Percentiles rank a stretch among this genome's conserved stretches.
Evolutionary conservation across 2,888 invertebrate species (phyloP).

Genomic region (Parascotia fuliginaria): DNA sequence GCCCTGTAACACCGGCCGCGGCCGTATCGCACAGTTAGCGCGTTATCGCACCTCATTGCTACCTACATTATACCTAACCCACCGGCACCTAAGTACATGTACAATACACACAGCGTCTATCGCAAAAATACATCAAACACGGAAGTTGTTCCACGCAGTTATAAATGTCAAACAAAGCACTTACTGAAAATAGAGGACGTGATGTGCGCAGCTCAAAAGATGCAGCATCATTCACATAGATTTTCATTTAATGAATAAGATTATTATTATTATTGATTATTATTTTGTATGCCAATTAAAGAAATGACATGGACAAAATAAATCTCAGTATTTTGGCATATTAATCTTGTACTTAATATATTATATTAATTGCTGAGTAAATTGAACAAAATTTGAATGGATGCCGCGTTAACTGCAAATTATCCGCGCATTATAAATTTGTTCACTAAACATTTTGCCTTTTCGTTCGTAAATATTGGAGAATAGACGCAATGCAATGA

Average conservation of each 20-base stretch:
- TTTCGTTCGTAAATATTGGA: conserved; percentile 15
- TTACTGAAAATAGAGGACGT: conserved; percentile 29
- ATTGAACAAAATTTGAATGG: conserved; percentile 32
- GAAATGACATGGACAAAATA: conserved; percentile 16
- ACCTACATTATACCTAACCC: conserved; percentile 56
- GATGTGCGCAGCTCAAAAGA: conserved; percentile 22
- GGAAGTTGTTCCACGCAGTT: conserved; percentile 70
- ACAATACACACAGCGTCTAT: conserved; percentile 57
- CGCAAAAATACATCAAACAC: conserved; percentile 78
- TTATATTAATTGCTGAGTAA: neutral
- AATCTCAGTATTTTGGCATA: conserved; percentile 9
- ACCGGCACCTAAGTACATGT: conserved; percentile 38
- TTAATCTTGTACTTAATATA: conserved; percentile 11
- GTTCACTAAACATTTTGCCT: conserved; percentile 16
- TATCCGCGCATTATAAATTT: conserved; percentile 39
- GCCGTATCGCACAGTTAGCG: conserved; percentile 70
- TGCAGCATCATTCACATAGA: conserved; percentile 19
- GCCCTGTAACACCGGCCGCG: conserved; percentile 68
- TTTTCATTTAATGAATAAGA: conserved; percentile 12
- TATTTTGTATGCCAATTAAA: conserved; percentile 20
- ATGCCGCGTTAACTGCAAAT: conserved; percentile 50
- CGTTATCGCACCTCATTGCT: conserved; percentile 78
- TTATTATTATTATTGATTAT: conserved; percentile 14
- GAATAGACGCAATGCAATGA: conserved; percentile 44
- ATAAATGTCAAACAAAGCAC: conserved; percentile 41